A percentile compares a stretch with the other conserved stretches of the same genome.
These are phyloP conservation scores for Microtus montanus DNA, from an alignment of 2,113 vertebrate genomes.

Conservation along the genomic window DNA sequence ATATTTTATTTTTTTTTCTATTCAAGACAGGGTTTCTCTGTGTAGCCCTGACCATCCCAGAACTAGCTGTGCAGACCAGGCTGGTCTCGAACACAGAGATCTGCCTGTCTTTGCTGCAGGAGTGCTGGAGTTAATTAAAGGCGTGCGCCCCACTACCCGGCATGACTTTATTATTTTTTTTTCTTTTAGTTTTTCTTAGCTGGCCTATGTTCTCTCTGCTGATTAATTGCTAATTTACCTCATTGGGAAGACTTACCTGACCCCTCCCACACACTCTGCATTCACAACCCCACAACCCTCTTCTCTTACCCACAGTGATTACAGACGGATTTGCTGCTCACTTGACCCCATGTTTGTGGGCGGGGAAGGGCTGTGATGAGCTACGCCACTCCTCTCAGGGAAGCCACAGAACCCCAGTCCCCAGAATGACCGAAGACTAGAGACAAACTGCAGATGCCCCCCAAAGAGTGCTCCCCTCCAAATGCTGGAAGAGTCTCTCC, in stretches of 20 bases:
- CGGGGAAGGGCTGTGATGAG: neutral
- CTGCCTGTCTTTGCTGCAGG: no score
- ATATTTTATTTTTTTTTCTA: neutral
- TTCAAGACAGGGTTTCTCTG: no score
- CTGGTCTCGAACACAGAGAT: no score
- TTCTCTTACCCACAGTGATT: neutral
- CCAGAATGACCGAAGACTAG: neutral
- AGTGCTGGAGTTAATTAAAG: no score
- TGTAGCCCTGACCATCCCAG: no score
- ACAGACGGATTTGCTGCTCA: neutral
- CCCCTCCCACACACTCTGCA: neutral
- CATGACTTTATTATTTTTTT: neutral
- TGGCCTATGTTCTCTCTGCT: neutral
- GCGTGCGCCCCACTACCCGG: no score
- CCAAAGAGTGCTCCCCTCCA: neutral
- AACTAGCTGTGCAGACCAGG: no score
- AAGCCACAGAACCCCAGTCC: neutral
- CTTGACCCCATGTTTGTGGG: neutral
- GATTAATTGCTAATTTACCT: neutral
- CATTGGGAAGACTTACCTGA: neutral
- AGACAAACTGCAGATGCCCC: neutral
- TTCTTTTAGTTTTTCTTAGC: neutral
- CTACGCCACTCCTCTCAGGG: neutral
- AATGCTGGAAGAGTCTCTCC: neutral
- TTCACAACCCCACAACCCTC: neutral